Conservation (phyloP, 2,113 vertebrate genomes). For the Plecturocebus donacophilus region DNA sequence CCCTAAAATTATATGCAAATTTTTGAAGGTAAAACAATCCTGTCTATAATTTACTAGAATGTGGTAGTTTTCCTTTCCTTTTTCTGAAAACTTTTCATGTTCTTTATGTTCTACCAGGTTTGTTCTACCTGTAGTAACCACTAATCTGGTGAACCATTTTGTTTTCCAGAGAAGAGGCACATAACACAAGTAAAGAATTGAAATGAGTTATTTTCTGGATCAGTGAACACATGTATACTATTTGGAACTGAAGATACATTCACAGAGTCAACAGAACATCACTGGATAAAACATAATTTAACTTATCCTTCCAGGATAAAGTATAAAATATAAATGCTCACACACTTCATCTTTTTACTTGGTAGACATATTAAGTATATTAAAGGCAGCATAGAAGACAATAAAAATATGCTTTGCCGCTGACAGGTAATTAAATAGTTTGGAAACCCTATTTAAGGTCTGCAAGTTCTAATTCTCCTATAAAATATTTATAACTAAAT, state of each 20-base stretch:
- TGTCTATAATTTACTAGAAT: not conserved
- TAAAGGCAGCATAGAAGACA: not conserved
- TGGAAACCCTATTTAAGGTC: not conserved
- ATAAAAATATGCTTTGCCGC: not conserved
- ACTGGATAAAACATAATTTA: not conserved
- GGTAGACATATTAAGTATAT: not conserved
- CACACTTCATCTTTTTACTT: not conserved
- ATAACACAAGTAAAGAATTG: not conserved
- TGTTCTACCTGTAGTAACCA: not conserved
- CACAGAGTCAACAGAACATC: not conserved
- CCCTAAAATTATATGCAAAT: not conserved
- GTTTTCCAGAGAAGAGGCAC: not conserved
- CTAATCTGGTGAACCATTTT: not conserved
- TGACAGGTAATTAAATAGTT: not conserved
- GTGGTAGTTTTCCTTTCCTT: not conserved
- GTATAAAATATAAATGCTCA: not conserved
- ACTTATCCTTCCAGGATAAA: not conserved
- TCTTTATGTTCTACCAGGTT: not conserved
- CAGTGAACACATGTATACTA: not conserved
- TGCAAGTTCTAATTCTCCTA: not conserved
- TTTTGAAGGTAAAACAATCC: not conserved
- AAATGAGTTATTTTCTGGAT: conserved; percentile 9
- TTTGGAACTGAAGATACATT: not conserved
- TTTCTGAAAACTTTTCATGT: not conserved
- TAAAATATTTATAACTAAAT: not conserved